Evolutionary conservation across 2,797 vertebrate species (phyloP).

Genomic region (Channa striata): DNA sequence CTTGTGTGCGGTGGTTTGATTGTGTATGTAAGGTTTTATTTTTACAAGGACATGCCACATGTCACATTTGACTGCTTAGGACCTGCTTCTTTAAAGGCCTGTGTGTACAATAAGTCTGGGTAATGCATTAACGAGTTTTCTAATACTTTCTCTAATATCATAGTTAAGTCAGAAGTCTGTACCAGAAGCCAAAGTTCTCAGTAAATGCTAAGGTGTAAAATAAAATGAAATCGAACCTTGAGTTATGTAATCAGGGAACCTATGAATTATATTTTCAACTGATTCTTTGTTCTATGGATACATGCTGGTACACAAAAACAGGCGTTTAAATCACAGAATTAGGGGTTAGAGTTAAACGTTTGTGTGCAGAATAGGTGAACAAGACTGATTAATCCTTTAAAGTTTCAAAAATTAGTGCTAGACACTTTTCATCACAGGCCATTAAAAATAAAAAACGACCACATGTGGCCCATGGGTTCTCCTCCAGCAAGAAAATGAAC

Average conservation of each 20-base stretch:
- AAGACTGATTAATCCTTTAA: background rate
- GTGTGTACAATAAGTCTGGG: background rate
- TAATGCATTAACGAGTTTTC: background rate
- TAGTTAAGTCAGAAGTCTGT: background rate
- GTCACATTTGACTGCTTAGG: conserved; percentile 6
- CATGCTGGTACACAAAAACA: too few relatives aligned
- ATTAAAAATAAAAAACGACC: too few relatives aligned
- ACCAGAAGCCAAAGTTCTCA: too few relatives aligned
- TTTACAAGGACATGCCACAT: conserved; percentile 12
- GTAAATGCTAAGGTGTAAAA: too few relatives aligned
- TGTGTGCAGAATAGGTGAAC: background rate
- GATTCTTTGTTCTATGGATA: too few relatives aligned
- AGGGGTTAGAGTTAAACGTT: too few relatives aligned
- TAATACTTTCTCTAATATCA: background rate
- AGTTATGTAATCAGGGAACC: too few relatives aligned
- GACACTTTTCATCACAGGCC: background rate
- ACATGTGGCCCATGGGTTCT: too few relatives aligned
- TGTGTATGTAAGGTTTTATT: conserved; percentile 8
- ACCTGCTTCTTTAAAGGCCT: background rate
- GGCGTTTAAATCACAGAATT: too few relatives aligned
- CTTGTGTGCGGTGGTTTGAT: background rate
- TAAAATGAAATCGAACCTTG: too few relatives aligned
- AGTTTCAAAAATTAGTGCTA: background rate
- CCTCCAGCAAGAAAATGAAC: too few relatives aligned
- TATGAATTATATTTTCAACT: too few relatives aligned